Evolutionary conservation across 2,797 vertebrate genomes (phyloP), one percentile per base, ranked within the genome.

Genomic region (Catostomus latipinnis): DNA sequence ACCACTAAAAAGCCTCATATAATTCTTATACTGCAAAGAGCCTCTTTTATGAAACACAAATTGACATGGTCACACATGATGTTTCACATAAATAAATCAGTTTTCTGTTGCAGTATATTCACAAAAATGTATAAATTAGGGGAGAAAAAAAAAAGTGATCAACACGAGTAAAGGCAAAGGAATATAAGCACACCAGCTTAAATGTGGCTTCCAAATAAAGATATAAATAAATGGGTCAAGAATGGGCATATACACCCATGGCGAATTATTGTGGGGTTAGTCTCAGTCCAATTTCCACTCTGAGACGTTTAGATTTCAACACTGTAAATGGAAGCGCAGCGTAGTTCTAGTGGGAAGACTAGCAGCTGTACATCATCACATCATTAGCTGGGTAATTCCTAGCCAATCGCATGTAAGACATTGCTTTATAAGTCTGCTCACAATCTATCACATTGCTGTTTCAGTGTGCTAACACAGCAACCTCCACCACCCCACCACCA

Each of bases 131-230:
- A 56, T 71, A 12, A 63, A 22, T 53, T 12, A 6, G 16, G 16
- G 50, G 22, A 18, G 10, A 3, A 14, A 43, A 11, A 16, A 61
- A 70, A 34, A 34, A 34, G 34, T 34, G 2, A 53, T 50, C 18
- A 48, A 71, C 46, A 12, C 16, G n/a, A 58, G 9, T 58, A 10
- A 76, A 69, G 22, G 57, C 56, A 61, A 43, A 1, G 54, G 22
- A 43, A 11, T 78, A 78, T 56, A 45, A 56, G 34, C 1, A 6
- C 76, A 79, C 52, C 43, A 71, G 72, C 53, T 57, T 65, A 34
- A 34, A 2, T 34, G 34, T 34, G 2, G 34, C 34, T 34, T 34
- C 34, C 34, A 34, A 34, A 34, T 34, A 34, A 34, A 34, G 34
- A 34, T 1, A 34, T 34, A 5, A 14, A 45, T 54, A 78, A 34